These are phyloP conservation scores for Seriola quinqueradiata DNA, from an alignment of 2,113 vertebrate species.

Conservation along the genomic window DNA sequence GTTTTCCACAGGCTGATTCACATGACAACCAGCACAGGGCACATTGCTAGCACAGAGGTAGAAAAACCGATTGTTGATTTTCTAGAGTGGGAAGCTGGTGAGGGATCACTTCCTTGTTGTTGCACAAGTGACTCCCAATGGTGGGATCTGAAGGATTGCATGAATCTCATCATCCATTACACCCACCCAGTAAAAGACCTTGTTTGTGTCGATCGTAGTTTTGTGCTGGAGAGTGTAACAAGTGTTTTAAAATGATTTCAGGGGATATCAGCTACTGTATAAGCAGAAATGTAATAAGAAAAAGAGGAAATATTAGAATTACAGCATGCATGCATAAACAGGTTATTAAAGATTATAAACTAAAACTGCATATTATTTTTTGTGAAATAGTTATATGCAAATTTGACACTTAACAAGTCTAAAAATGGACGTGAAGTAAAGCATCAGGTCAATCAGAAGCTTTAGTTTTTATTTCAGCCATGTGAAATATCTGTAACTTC, in stretches of 20 bases:
- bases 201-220: neutral
- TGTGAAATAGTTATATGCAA: too few relatives aligned
- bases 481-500: constrained; percentile 3
- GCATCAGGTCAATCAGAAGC: neutral
- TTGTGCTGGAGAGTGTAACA: neutral
- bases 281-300: too few relatives aligned
- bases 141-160: neutral
- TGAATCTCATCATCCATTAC: neutral
- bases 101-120: neutral
- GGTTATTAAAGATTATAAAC: too few relatives aligned
- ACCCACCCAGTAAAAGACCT: neutral
- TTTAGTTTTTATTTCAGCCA: constrained; percentile 21
- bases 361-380: too few relatives aligned
- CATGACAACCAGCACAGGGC: neutral
- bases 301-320: too few relatives aligned
- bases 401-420: too few relatives aligned
- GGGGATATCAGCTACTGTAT: too few relatives aligned
- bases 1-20: neutral
- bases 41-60: neutral
- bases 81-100: neutral
- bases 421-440: neutral
- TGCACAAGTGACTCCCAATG: neutral
- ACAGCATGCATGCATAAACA: too few relatives aligned
- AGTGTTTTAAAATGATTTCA: neutral
- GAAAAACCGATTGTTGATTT: neutral